These are phyloP conservation scores for Lapara coniferarum DNA, from an alignment of 2,888 invertebrate species.

Conservation along the genomic window DNA sequence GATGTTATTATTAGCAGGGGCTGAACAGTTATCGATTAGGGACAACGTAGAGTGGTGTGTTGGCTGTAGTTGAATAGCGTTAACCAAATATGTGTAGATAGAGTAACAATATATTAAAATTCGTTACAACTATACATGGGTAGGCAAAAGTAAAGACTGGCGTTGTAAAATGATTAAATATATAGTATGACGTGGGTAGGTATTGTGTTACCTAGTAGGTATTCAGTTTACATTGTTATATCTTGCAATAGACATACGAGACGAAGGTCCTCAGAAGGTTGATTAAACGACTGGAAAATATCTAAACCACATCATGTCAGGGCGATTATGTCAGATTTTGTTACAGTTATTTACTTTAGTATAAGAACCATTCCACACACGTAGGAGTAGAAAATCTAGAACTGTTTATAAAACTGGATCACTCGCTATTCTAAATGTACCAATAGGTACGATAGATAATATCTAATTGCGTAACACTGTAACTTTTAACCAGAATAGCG, in stretches of 20 bases:
- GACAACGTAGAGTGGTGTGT: constrained; percentile 3
- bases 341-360: constrained; percentile 20
- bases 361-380: neutral
- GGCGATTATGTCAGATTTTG: constrained; percentile 15
- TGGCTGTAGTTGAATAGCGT: neutral
- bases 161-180: neutral
- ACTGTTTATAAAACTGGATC: neutral
- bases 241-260: neutral
- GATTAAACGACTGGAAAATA: constrained; percentile 23
- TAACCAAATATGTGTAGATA: neutral
- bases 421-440: neutral
- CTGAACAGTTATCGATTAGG: constrained; percentile 51
- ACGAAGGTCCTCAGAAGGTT: constrained; percentile 22
- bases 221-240: neutral
- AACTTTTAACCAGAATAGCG: no score
- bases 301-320: constrained; percentile 24
- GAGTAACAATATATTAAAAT: neutral
- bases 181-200: neutral
- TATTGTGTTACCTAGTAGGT: neutral
- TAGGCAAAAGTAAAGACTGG: no score
- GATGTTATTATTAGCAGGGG: constrained; percentile 51
- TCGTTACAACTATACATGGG: neutral
- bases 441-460: no score
- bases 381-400: neutral
- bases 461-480: no score